Evolutionary conservation across 1,140 invertebrate species (phyloP), one percentile per base, ranked within the genome.

Genomic region (Plectrocnemia conspersa): DNA sequence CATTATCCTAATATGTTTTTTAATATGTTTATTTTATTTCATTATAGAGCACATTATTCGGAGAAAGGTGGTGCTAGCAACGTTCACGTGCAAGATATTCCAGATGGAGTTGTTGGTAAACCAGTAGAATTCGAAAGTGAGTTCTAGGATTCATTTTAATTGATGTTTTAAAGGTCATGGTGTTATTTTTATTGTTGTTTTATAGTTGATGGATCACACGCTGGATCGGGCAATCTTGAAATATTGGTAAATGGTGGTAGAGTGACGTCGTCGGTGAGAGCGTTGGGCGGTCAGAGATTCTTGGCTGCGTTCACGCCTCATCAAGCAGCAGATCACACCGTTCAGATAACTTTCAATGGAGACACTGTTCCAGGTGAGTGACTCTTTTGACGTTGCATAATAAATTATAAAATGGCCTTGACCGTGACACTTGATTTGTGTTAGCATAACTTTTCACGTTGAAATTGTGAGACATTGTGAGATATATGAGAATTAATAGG

Each of bases 311-410:
- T 97, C 68, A 91, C 92, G 25, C 92, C 93, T 0, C 88, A 91
- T 64, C 84, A 92, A 65, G 79, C 86, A 9, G 82, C 90, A 18
- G 80, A 82, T 19, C 93, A 97, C 74, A 79, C 84, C 2, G 88
- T 98, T 10, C 90, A 96, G 66, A 95, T 98, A 80, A 93, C 88
- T 45, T 98, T 99, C 75, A 98, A 98, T 73, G 89, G 89, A 18
- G 86, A 94, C 69, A 83, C 86, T 61, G 91, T 98, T 11, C 86
- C 89, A 67, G 92, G 93, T 93, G 76, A 86, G 85, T 79, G 11
- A 18, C 24, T 54, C n/a, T n/a, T n/a, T n/a, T n/a, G n/a, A n/a
- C n/a, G n/a, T n/a, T n/a, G n/a, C n/a, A n/a, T n/a, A n/a, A n/a
- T n/a, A n/a, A n/a, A n/a, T n/a, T n/a, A n/a, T n/a, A n/a, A n/a